Conservation (phyloP, 53 echinoderm and acorn worm genomes). For the Patiria pectinifera region DNA sequence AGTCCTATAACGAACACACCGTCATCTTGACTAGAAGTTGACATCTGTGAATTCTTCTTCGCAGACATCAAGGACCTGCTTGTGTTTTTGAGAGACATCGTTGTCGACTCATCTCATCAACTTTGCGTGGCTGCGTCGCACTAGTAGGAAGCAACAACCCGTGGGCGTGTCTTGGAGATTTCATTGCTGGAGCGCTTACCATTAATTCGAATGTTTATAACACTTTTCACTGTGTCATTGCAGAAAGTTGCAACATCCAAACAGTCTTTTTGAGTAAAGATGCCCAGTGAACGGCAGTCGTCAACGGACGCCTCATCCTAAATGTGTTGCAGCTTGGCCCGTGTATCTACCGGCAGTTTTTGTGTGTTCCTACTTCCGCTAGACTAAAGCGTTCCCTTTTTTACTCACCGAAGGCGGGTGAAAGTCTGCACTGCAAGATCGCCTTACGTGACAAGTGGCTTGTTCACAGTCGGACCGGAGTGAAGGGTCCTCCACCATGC, state of each 20-base stretch:
- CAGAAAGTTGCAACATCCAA: too few species aligned
- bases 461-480: not conserved
- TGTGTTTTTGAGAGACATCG: not conserved
- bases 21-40: not conserved
- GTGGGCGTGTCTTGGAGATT: not conserved
- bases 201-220: not conserved
- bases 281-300: not conserved
- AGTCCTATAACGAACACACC: not conserved
- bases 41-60: not conserved
- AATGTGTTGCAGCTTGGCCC: not conserved
- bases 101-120: not conserved
- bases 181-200: not conserved
- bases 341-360: not conserved
- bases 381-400: not conserved
- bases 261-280: not conserved
- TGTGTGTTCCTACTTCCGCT: not conserved
- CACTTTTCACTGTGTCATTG: not conserved
- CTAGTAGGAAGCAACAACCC: not conserved
- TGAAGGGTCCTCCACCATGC: slow-evolving; percentile 32
- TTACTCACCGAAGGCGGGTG: not conserved
- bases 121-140: not conserved
- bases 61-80: not conserved
- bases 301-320: not conserved
- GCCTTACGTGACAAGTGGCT: slow-evolving; percentile 15
- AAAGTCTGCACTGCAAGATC: slow-evolving; percentile 7